Conservation (phyloP, 1,140 invertebrate species). For the Adoxophyes honmai region DNA sequence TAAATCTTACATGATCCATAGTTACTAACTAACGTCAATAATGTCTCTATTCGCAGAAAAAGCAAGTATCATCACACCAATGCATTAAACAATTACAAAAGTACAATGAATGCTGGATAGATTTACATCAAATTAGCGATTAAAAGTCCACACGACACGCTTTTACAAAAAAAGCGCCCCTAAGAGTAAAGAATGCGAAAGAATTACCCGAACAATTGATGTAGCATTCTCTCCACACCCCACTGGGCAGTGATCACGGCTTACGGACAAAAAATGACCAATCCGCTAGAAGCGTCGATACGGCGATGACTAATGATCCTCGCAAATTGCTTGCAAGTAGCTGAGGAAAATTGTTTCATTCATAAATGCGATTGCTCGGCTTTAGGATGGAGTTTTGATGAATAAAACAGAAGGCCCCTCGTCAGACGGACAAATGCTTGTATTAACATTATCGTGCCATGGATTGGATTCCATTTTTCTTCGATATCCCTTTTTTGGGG, state of each 20-base stretch:
- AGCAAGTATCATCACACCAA: too few species aligned
- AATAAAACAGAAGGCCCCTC: constrained; percentile 46
- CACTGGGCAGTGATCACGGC: constrained; percentile 41
- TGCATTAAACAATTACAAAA: background rate
- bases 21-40: too few species aligned
- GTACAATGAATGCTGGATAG: too few species aligned
- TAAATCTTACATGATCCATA: too few species aligned
- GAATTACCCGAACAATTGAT: constrained; percentile 3
- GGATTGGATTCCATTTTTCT: constrained; percentile 27
- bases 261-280: constrained; percentile 66
- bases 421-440: constrained; percentile 44
- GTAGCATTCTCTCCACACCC: constrained; percentile 28
- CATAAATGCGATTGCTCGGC: constrained; percentile 63
- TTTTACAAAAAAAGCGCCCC: too few species aligned
- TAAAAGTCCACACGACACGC: too few species aligned
- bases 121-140: too few species aligned
- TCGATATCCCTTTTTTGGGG: constrained; percentile 14
- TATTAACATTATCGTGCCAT: constrained; percentile 29
- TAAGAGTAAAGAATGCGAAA: background rate
- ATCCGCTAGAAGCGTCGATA: constrained; percentile 60
- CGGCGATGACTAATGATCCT: constrained; percentile 63
- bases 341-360: constrained; percentile 73
- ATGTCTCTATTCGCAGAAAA: too few species aligned
- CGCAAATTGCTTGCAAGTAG: constrained; percentile 66
- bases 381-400: constrained; percentile 56